Evolutionary conservation across 2,113 vertebrate genomes (phyloP), one percentile per base, ranked within the genome.

Genomic region (Nothoprocta pentlandii): DNA sequence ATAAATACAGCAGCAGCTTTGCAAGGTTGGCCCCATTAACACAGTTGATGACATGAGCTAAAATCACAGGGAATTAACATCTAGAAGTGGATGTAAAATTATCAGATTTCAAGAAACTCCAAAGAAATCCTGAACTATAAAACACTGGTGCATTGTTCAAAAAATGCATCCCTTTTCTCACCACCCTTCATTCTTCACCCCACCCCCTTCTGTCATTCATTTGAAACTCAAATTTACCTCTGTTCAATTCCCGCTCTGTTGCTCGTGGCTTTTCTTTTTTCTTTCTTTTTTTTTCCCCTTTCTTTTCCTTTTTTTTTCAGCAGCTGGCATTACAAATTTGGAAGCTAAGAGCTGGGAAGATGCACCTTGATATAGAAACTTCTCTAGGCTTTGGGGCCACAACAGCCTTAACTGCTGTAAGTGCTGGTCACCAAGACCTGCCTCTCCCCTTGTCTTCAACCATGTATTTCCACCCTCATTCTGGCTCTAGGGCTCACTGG

Each of bases 191-290:
- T 78, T 93, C 59, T 64, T 88, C 69, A 51, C 19, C 15, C 44
- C n/a, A 70, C 47, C 26, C 39, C 39, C 42, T 62, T 61, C 41
- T 58, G 81, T 87, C 53, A 81, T 73, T 93, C 56, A 79, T 88
- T 94, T 91, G 62, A 94, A 96, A 81, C 90, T 79, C 76, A 68
- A 73, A 84, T 92, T 85, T 93, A 61, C 59, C 46, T 59, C 89
- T 85, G 39, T 90, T 92, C 70, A 75, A 9, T 56, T 76, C 74
- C 44, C 0, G 1, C 34, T 61, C 15, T 61, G 62, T 79, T 78
- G 44, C 58, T 30, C 51, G 56, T 25, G 66, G 69, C 51, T 80
- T 39, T 89, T 92, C 93, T 74, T 23, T 10, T 23, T 49, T 49
- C 19, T 49, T 49, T 49, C 19, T 49, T 49, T 22, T 19, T 44